phyloP scores from a whole-genome alignment of 2,113 vertebrate genomes.

The Spheniscus mendiculus region DNA sequence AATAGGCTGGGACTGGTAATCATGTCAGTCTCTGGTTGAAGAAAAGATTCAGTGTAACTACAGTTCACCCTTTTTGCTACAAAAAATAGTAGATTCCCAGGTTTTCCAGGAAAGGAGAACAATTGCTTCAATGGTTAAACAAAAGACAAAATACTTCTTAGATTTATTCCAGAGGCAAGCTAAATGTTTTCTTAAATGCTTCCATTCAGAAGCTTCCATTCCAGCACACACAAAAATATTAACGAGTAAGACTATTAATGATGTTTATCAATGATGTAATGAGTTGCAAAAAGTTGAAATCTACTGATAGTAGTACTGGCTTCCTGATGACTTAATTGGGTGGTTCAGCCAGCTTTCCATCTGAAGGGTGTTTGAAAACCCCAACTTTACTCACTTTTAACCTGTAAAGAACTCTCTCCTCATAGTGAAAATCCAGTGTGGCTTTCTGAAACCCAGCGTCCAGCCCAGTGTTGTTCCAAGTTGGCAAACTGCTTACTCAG shows the following conservation, averaged over 20 bases:
- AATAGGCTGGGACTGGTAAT: neutral
- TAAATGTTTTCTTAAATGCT: neutral
- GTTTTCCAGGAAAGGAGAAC: neutral
- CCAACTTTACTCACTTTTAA: neutral
- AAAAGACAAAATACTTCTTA: neutral
- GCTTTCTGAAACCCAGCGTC: neutral
- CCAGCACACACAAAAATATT: neutral
- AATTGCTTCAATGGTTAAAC: neutral
- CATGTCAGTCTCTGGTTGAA: neutral
- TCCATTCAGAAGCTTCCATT: neutral
- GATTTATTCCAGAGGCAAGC: neutral
- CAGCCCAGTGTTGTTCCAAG: neutral
- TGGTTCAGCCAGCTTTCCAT: neutral
- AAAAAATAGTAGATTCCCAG: neutral
- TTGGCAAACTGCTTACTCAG: neutral
- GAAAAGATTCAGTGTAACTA: neutral
- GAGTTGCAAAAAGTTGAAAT: neutral
- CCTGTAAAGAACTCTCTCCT: neutral
- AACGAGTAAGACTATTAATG: neutral
- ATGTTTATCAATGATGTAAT: neutral
- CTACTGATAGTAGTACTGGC: neutral
- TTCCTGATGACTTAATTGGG: neutral
- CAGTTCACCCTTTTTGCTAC: neutral
- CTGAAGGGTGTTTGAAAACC: neutral
- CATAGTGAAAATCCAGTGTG: neutral